Percentiles rank a stretch among this genome's conserved stretches.
Evolutionary conservation across 2,113 vertebrate genomes (phyloP).

Genomic region (Chitala chitala): DNA sequence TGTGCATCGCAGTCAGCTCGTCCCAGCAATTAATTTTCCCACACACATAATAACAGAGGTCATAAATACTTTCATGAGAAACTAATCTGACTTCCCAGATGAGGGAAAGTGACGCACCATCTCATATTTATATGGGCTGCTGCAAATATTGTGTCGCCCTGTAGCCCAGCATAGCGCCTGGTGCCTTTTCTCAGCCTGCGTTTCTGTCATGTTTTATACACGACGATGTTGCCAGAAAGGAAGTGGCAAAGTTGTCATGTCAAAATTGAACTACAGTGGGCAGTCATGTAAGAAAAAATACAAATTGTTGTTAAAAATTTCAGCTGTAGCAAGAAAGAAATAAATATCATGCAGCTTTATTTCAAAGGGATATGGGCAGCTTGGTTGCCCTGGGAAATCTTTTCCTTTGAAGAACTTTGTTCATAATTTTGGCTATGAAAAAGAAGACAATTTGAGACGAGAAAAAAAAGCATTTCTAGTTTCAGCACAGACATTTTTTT

Average conservation of each 20-base stretch:
- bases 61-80: slow-evolving; percentile 20
- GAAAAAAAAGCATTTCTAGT: background rate
- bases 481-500: background rate
- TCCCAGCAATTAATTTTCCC: slow-evolving; percentile 3
- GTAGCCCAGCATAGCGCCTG: background rate
- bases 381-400: background rate
- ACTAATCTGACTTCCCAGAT: slow-evolving; percentile 19
- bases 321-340: background rate
- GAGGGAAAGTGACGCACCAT: slow-evolving; percentile 11
- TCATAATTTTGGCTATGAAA: background rate
- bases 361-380: background rate
- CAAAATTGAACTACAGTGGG: background rate
- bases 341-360: background rate
- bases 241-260: background rate
- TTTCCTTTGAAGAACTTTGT: background rate
- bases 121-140: background rate
- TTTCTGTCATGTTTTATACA: background rate
- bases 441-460: background rate
- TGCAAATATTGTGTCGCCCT: background rate
- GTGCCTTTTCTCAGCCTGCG: background rate
- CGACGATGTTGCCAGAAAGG: too few species aligned
- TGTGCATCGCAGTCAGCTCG: background rate
- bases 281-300: background rate
- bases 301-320: background rate
- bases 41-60: slow-evolving; percentile 3